phyloP scores from a whole-genome alignment of 1,140 invertebrate genomes.

The Caenorhabditis briggsae region DNA sequence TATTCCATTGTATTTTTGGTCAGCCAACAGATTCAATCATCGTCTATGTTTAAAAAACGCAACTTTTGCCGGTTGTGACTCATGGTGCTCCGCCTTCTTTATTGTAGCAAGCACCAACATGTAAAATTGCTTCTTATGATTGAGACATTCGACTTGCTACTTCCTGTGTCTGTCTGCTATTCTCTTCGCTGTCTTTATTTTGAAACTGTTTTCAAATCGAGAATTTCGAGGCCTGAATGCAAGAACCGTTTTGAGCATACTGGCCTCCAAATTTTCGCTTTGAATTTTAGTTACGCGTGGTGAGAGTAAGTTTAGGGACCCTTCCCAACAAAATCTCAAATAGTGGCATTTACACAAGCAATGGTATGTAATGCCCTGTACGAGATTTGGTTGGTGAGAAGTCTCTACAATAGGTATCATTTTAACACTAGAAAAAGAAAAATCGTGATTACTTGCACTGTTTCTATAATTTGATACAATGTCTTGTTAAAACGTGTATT shows the following conservation, averaged over 20 bases:
- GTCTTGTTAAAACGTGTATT: no score
- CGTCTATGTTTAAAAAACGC: not conserved
- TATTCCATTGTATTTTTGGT: not conserved
- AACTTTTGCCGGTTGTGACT: not conserved
- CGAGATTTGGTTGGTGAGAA: not conserved
- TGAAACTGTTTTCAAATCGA: not conserved
- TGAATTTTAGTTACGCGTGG: not conserved
- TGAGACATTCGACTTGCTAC: not conserved
- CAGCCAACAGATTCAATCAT: conserved; percentile 25
- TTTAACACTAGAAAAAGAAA: not conserved
- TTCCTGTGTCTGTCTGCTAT: not conserved
- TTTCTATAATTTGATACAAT: no score
- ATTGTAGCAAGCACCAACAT: not conserved
- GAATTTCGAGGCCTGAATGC: conserved; percentile 24
- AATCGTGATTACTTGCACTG: not conserved
- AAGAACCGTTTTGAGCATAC: not conserved
- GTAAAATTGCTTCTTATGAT: not conserved
- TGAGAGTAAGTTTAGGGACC: not conserved
- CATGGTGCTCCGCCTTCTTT: conserved; percentile 41
- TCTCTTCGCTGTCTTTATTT: not conserved
- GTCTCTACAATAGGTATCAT: not conserved
- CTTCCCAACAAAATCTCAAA: not conserved
- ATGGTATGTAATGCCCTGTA: conserved; percentile 1
- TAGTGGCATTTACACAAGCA: not conserved
- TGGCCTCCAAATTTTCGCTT: conserved; percentile 49